Evolutionary conservation across 2,113 vertebrate species (phyloP).

Genomic region (Pelodiscus sinensis): DNA sequence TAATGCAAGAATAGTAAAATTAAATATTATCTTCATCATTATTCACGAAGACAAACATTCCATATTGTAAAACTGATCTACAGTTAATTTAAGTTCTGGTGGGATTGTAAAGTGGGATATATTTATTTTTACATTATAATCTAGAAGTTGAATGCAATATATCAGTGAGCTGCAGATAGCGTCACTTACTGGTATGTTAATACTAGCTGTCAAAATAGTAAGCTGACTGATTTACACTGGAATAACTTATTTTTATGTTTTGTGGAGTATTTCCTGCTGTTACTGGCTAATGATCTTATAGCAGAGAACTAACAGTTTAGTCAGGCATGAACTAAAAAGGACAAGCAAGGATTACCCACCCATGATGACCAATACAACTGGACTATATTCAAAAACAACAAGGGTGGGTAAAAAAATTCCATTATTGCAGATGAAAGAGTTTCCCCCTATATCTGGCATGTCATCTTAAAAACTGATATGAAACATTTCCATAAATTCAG

Average conservation of each 20-base stretch:
- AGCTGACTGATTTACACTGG: conserved; percentile 34
- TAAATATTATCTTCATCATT: neutral
- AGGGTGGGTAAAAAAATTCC: conserved; percentile 74
- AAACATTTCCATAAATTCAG: conserved; percentile 61
- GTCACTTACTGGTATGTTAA: neutral
- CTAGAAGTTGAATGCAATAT: neutral
- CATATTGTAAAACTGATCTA: neutral
- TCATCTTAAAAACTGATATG: conserved; percentile 71
- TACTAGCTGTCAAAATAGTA: conserved; percentile 1
- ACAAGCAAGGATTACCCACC: conserved; percentile 71
- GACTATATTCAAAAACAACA: conserved; percentile 72
- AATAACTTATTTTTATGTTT: conserved; percentile 60
- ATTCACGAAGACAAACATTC: neutral
- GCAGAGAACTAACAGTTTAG: conserved; percentile 61
- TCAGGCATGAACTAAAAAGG: conserved; percentile 21
- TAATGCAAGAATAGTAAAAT: neutral
- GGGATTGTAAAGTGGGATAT: neutral
- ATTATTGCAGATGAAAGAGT: conserved; percentile 75
- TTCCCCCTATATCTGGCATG: conserved; percentile 63
- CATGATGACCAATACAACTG: conserved; percentile 76
- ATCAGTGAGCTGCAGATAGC: neutral
- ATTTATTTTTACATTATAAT: neutral
- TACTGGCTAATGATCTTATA: conserved; percentile 60
- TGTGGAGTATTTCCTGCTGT: conserved; percentile 61
- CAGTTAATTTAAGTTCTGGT: neutral